Percentiles rank a stretch among this genome's conserved stretches.
These are phyloP conservation scores for Streptopelia turtur DNA, from an alignment of 2,797 vertebrate species.

Conservation along the genomic window DNA sequence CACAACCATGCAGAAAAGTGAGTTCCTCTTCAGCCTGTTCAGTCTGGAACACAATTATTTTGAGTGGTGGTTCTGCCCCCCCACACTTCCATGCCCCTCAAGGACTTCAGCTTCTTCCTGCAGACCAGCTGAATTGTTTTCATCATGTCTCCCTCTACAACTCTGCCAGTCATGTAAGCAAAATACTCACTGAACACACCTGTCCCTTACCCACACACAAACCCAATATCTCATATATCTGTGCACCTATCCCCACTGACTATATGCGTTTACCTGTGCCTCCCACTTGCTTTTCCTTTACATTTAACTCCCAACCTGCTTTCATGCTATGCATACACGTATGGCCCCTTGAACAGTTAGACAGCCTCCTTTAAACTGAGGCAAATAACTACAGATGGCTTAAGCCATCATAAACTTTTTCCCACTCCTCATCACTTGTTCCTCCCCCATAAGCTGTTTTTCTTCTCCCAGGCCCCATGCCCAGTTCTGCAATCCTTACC, in stretches of 20 bases:
- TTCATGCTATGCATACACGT: neutral
- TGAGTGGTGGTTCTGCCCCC: neutral
- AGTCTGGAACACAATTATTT: neutral
- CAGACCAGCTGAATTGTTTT: neutral
- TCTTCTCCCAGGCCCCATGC: neutral
- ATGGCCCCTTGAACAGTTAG: neutral
- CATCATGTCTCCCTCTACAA: neutral
- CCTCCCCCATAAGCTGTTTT: neutral
- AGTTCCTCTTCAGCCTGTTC: neutral
- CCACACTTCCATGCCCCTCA: neutral
- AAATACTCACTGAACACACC: neutral
- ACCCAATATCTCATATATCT: neutral
- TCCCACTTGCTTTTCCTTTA: neutral
- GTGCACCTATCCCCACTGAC: neutral
- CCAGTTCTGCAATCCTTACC: neutral
- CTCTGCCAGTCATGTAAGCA: neutral
- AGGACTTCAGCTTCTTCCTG: neutral
- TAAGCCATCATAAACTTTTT: neutral
- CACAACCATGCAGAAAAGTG: neutral
- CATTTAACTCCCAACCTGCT: neutral
- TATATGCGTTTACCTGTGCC: neutral
- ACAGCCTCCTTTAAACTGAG: neutral
- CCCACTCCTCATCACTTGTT: conserved; percentile 16
- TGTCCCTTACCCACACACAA: neutral
- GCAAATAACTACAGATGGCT: neutral